phyloP scores from a whole-genome alignment of 2,797 vertebrate genomes.

The Oreochromis grahami region DNA sequence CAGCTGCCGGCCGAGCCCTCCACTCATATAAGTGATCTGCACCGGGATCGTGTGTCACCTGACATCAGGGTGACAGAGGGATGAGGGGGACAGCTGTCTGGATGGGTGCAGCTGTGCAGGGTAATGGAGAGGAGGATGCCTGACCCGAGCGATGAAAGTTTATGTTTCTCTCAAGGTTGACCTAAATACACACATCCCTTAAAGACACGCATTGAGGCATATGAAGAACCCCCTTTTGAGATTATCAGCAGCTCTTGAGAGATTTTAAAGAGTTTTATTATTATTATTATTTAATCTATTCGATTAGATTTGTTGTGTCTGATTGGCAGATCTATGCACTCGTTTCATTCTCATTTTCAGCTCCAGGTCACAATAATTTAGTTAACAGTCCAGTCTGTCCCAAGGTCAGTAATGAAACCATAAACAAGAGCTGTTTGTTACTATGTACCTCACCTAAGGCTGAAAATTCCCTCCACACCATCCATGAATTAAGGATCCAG shows the following conservation, averaged over 20 bases:
- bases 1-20: slow-evolving; percentile 73
- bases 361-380: background rate
- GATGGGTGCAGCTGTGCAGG: slow-evolving; percentile 57
- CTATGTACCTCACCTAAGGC: background rate
- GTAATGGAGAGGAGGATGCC: slow-evolving; percentile 30
- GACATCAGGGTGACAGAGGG: slow-evolving; percentile 38
- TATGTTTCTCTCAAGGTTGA: slow-evolving; percentile 5
- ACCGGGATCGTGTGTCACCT: slow-evolving; percentile 59
- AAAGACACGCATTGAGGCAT: background rate
- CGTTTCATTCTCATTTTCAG: background rate
- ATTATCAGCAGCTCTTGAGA: background rate
- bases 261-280: background rate
- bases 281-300: background rate
- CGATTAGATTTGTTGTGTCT: background rate
- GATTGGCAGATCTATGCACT: background rate
- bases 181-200: background rate
- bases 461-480: background rate
- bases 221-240: background rate
- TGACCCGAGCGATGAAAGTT: slow-evolving; percentile 32
- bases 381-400: background rate
- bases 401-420: background rate
- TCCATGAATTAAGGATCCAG: background rate
- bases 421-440: background rate
- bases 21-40: slow-evolving; percentile 43
- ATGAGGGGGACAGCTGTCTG: slow-evolving; percentile 57